Evolutionary conservation across 2,113 vertebrate species (phyloP).

Genomic region (Chroicocephalus ridibundus): DNA sequence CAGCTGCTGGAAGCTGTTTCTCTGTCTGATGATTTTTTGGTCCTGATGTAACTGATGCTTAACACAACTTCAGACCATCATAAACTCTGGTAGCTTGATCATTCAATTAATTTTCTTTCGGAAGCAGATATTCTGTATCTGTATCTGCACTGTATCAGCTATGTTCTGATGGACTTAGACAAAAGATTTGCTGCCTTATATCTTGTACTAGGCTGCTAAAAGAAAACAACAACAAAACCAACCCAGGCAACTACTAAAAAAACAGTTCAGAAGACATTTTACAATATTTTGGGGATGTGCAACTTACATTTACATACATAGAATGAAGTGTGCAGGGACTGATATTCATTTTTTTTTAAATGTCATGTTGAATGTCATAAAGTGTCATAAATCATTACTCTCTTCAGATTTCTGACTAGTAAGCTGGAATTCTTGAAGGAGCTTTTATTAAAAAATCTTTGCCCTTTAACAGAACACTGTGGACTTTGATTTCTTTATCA

Average conservation of each 20-base stretch:
- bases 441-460: neutral
- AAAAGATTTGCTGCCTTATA: neutral
- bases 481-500: neutral
- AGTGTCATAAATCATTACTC: slow-evolving; percentile 15
- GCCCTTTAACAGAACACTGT: neutral
- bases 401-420: neutral
- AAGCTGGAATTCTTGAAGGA: neutral
- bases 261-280: neutral
- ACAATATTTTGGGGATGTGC: neutral
- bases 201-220: neutral
- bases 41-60: neutral
- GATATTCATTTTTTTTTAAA: neutral
- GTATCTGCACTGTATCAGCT: neutral
- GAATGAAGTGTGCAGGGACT: neutral
- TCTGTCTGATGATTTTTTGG: neutral
- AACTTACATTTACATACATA: neutral
- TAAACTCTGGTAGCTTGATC: neutral
- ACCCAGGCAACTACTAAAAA: neutral
- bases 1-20: neutral
- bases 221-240: neutral
- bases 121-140: neutral
- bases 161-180: neutral
- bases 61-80: neutral
- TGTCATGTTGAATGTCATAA: slow-evolving; percentile 31
- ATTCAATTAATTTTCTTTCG: neutral